Evolutionary conservation across 2,797 vertebrate species (phyloP), one percentile per base, ranked within the genome.

Genomic region (Falco columbarius): DNA sequence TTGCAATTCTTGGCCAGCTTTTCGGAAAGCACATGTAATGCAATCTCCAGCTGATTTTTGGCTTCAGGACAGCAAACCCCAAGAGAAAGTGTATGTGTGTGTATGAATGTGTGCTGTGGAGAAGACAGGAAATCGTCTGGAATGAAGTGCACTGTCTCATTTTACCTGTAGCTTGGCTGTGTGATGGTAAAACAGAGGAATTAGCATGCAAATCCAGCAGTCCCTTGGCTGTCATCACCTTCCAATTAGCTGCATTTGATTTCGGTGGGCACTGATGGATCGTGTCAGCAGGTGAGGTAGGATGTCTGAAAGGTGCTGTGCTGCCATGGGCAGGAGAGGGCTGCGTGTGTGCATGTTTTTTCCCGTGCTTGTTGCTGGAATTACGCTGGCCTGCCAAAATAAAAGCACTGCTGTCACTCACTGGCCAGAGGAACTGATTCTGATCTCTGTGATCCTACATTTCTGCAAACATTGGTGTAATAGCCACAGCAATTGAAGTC

Each of bases 221-320:
- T 77, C 86, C 87, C 96, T 93, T 93, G 95, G 98, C 98, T 98
- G 97, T 99, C 98, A 98, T 98, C 98, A 91, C 98, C 81, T 98
- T 94, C 97, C 98, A 98, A 98, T 99, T 98, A 99, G 93, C 93
- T 94, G 90, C 90, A 95, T 97, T 98, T 98, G 98, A 98, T 98
- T 98, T 98, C 72, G 90, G 97, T 98, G 98, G 97, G 96, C 17
- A 95, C 97, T 98, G 98, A 99, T 94, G 95, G 98, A 87, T 97
- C 81, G 79, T 94, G 95, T 97, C 98, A 97, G 97, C 98, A 98
- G 98, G 95, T 97, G 96, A 98, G 96, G 96, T 96, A 94, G 98
- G 97, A 98, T 97, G 97, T 98, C 97, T 98, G 96, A 97, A 96
- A 98, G 98, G 95, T 96, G 96, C 86, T 87, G 81, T 79, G 84